Evolutionary conservation across 2,888 invertebrate species (phyloP), one percentile per base, ranked within the genome.

Genomic region (Morpho achilles): DNA sequence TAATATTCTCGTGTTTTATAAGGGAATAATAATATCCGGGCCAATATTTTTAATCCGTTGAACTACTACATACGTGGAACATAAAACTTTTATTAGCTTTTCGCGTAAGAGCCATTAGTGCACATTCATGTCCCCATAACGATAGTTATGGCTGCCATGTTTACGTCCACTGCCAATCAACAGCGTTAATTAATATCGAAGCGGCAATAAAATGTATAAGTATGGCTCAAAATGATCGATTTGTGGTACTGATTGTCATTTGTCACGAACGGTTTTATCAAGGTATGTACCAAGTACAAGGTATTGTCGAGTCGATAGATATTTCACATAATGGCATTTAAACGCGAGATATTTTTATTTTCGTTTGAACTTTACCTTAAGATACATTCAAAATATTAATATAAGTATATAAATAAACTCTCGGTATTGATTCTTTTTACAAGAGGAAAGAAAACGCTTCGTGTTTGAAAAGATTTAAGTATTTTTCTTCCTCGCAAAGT

Each of bases 61-160:
- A 71, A 68, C 70, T 63, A 70, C 63, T 76, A 73, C 16, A 16
- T 16, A 16, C 72, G 77, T 64, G 62, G 63, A 67, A 71, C 73
- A 73, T 83, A 76, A 79, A 79, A 71, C 63, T 77, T 82, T 82
- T 80, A 84, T 79, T 75, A 73, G 69, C 69, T 75, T 81, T 76
- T 74, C 74, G 72, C 72, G 41, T 69, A 63, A 66, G 66, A 70
- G 63, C 74, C 68, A 73, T 79, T 75, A 72, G 71, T 68, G 56
- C 64, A 69, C 56, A 56, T 58, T 60, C 46, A 57, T 50, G 51
- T 51, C 69, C 66, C 60, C 57, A 51, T 63, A 60, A 52, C 43
- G 49, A 40, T 42, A 22, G 45, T 43, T 56, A 51, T 56, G 32
- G 47, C 50, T 61, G 62, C 16, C 10, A 8, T 52, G 51, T 50